These are phyloP conservation scores for Ormyrus rosae DNA, from an alignment of 2,888 invertebrate genomes.

Conservation along the genomic window DNA sequence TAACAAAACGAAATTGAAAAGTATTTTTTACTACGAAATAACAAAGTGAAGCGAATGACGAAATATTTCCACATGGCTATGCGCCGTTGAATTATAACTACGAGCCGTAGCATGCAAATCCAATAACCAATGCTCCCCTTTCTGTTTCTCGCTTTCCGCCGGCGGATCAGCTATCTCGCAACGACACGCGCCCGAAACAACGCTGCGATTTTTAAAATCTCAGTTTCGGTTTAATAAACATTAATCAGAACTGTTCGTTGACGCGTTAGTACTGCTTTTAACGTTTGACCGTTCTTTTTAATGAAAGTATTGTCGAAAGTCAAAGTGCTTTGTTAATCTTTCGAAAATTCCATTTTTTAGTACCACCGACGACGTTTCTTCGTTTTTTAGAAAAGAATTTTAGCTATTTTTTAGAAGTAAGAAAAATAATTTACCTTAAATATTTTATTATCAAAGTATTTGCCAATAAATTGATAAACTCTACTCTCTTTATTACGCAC, in stretches of 20 bases:
- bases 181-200: not conserved
- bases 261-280: too few relatives aligned
- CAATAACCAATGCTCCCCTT: constrained; percentile 46
- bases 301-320: too few relatives aligned
- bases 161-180: constrained; percentile 57
- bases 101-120: constrained; percentile 42
- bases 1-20: constrained; percentile 13
- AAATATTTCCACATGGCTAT: constrained; percentile 12
- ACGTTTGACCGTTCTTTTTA: too few relatives aligned
- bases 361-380: too few relatives aligned
- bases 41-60: constrained; percentile 7
- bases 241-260: constrained; percentile 62
- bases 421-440: too few relatives aligned
- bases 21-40: constrained; percentile 31
- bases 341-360: too few relatives aligned
- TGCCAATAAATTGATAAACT: too few relatives aligned
- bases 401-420: too few relatives aligned
- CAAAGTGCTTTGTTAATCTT: too few relatives aligned
- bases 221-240: constrained; percentile 64
- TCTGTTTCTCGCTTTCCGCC: constrained; percentile 13
- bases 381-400: too few relatives aligned
- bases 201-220: constrained; percentile 21
- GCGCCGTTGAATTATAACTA: not conserved
- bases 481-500: too few relatives aligned
- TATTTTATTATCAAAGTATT: too few relatives aligned